These are phyloP conservation scores for Sminthurinus aureus DNA, from an alignment of 2,888 invertebrate genomes.

Conservation along the genomic window DNA sequence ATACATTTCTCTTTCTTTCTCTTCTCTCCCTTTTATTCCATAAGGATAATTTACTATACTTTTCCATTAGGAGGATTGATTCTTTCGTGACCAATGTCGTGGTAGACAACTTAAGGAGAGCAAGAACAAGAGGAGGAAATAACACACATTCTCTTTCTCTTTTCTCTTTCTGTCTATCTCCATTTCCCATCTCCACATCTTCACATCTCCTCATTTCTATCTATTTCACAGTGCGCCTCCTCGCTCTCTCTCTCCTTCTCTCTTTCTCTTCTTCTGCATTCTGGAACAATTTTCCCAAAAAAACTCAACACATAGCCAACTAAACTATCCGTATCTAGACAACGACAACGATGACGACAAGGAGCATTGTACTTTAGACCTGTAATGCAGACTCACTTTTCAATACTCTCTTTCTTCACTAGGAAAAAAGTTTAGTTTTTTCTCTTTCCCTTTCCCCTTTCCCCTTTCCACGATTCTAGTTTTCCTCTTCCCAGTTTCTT, in stretches of 20 bases:
- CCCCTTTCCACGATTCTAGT: background rate
- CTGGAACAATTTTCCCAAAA: background rate
- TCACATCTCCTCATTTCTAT: background rate
- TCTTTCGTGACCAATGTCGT: conserved; percentile 59
- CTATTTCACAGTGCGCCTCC: too few relatives aligned
- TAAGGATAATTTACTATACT: conserved; percentile 60
- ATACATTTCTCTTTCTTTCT: too few relatives aligned
- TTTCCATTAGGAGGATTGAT: conserved; percentile 61
- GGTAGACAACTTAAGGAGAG: conserved; percentile 46
- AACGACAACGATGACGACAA: background rate
- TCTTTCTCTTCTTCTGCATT: conserved; percentile 6
- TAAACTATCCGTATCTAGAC: background rate
- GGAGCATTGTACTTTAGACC: background rate
- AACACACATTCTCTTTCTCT: background rate
- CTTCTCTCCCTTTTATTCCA: conserved; percentile 22
- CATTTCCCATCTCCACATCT: background rate
- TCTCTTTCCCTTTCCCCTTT: background rate
- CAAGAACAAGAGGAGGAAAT: background rate
- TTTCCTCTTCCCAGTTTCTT: background rate
- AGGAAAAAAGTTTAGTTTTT: background rate
- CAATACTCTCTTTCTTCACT: background rate
- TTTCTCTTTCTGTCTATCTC: conserved; percentile 8
- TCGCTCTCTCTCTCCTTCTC: background rate
- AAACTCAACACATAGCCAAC: background rate
- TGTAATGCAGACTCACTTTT: background rate